Evolutionary conservation across 1,140 invertebrate genomes (phyloP).

Genomic region (Cyrtorhinus lividipennis): DNA sequence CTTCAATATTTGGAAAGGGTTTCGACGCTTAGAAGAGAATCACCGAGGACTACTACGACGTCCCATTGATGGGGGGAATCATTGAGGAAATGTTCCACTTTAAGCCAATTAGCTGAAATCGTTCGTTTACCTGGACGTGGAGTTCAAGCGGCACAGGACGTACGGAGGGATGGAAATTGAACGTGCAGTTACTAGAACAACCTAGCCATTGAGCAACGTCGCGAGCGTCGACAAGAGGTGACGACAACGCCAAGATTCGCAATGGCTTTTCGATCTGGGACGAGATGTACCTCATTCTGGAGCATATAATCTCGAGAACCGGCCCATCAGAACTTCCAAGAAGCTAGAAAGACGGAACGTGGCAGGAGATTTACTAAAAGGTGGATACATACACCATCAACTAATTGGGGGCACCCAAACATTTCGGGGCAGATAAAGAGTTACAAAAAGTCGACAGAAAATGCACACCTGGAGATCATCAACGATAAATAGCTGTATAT

Average conservation of each 20-base stretch:
- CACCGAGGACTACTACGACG: too few relatives aligned
- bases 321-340: slow-evolving; percentile 81
- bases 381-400: too few relatives aligned
- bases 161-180: slow-evolving; percentile 98
- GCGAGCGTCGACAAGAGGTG: slow-evolving; percentile 85
- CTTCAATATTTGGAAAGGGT: too few relatives aligned
- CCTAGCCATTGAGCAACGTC: slow-evolving; percentile 96
- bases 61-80: too few relatives aligned
- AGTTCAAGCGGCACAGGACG: slow-evolving; percentile 87
- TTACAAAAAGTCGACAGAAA: too few relatives aligned
- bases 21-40: too few relatives aligned
- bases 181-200: slow-evolving; percentile 78
- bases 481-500: slow-evolving; percentile 90
- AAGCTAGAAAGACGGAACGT: slow-evolving; percentile 32
- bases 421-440: too few relatives aligned
- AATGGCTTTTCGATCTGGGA: slow-evolving; percentile 89
- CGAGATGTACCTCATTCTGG: slow-evolving; percentile 92
- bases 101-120: too few relatives aligned
- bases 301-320: slow-evolving; percentile 93
- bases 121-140: slow-evolving; percentile 67
- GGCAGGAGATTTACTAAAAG: too few relatives aligned
- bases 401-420: too few relatives aligned
- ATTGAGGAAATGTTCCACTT: too few relatives aligned
- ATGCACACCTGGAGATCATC: slow-evolving; percentile 73
- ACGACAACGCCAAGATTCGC: slow-evolving; percentile 87